A percentile compares a stretch with the other conserved stretches of the same genome.
phyloP scores from a whole-genome alignment of 2,888 invertebrate genomes.

The Gastracanthus pulcherrimus region DNA sequence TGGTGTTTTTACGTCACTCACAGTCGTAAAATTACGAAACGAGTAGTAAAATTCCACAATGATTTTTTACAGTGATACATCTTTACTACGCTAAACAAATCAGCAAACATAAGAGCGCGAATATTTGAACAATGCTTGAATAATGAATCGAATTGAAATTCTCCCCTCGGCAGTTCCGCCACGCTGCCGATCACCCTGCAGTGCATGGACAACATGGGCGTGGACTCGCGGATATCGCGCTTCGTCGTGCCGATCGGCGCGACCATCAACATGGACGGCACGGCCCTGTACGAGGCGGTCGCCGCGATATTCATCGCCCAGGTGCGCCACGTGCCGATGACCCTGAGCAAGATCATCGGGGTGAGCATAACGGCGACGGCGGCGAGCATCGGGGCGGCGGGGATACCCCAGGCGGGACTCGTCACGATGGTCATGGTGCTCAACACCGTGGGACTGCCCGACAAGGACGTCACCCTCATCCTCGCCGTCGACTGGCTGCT shows the following conservation, averaged over 20 bases:
- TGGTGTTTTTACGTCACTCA: too few species aligned
- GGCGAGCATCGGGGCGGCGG: constrained; percentile 97
- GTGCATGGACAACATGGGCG: constrained; percentile 94
- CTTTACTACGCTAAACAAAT: too few species aligned
- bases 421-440: constrained; percentile 98
- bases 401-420: constrained; percentile 96
- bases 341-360: constrained; percentile 93
- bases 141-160: background rate
- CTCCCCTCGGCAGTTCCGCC: constrained; percentile 83
- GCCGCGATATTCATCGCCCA: constrained; percentile 98
- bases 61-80: too few species aligned
- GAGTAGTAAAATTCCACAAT: too few species aligned
- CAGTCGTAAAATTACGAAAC: too few species aligned
- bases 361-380: constrained; percentile 98
- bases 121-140: too few species aligned
- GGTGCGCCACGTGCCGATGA: constrained; percentile 88
- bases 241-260: constrained; percentile 98
- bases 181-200: constrained; percentile 97
- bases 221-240: constrained; percentile 94
- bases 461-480: constrained; percentile 92
- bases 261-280: constrained; percentile 98
- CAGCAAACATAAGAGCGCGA: too few species aligned
- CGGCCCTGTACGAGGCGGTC: constrained; percentile 97
- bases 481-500: constrained; percentile 95
- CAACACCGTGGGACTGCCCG: constrained; percentile 92